Percentiles rank a stretch among this genome's conserved stretches.
These are phyloP conservation scores for Cynopterus brachyotis DNA, from an alignment of 2,113 vertebrate genomes.

Conservation along the genomic window DNA sequence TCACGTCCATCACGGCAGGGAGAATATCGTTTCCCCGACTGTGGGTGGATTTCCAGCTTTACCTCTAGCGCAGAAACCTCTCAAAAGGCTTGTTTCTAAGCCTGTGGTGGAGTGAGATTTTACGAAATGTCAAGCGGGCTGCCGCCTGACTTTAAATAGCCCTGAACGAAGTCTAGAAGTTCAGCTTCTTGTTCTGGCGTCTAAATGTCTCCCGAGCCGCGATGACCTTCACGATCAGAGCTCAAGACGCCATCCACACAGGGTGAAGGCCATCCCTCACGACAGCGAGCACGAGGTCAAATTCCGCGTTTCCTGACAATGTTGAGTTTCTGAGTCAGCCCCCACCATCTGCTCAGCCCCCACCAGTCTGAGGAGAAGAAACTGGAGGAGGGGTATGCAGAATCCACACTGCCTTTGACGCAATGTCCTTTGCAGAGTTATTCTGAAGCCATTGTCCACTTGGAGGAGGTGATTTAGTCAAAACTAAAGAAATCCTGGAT, in stretches of 20 bases:
- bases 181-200: background rate
- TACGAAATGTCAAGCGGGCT: background rate
- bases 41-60: background rate
- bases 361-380: background rate
- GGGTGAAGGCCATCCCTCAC: background rate
- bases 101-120: background rate
- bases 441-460: background rate
- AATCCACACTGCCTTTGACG: background rate
- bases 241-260: fast-evolving
- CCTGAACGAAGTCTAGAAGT: background rate
- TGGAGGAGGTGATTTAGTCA: background rate
- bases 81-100: background rate
- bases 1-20: background rate
- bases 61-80: background rate
- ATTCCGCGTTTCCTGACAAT: background rate
- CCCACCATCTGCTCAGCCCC: background rate
- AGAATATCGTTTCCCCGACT: background rate
- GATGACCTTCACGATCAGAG: background rate
- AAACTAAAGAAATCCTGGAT: no score
- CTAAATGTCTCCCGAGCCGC: background rate
- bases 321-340: background rate
- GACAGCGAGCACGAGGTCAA: background rate
- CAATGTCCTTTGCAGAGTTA: background rate
- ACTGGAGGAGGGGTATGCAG: fast-evolving
- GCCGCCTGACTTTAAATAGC: background rate